Evolutionary conservation across 2,797 vertebrate genomes (phyloP).

Genomic region (Pseudotriccus pelzelni): DNA sequence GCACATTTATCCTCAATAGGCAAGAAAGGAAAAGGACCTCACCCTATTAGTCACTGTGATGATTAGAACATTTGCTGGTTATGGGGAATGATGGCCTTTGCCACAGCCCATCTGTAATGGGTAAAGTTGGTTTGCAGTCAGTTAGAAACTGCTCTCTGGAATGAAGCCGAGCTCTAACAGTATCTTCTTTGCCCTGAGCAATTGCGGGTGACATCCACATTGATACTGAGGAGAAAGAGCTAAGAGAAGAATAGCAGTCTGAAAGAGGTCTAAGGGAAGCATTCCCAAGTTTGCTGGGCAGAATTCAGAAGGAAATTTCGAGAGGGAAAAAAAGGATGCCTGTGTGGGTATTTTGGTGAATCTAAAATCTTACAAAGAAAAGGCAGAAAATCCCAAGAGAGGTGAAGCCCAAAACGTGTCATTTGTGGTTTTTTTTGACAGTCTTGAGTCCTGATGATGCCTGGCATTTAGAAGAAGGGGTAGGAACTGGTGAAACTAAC

Average conservation of each 20-base stretch:
- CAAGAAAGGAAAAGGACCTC: not conserved
- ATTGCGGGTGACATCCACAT: not conserved
- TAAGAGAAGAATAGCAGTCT: not conserved
- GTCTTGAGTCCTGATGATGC: accelerated
- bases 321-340: not conserved
- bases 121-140: not conserved
- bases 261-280: not conserved
- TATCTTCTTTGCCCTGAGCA: not conserved
- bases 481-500: not conserved
- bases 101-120: not conserved
- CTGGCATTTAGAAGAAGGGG: not conserved
- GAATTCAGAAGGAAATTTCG: not conserved
- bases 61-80: not conserved
- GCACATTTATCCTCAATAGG: not conserved
- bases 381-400: not conserved
- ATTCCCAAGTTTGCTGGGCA: not conserved
- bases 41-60: not conserved
- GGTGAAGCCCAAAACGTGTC: not conserved
- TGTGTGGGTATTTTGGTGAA: not conserved
- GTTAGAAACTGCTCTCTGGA: not conserved
- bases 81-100: not conserved
- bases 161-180: not conserved
- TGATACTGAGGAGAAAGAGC: not conserved
- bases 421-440: not conserved
- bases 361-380: not conserved